Evolutionary conservation across 2,113 vertebrate species (phyloP).

Genomic region (human (Homo sapiens)): GRCh38 chr16:49165001-49165500

Average conservation of each 20-base stretch:
- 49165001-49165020: neutral
- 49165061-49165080: neutral
- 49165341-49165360: neutral
- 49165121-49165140: neutral
- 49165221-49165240: neutral
- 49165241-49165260: neutral
- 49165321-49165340: neutral
- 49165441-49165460: constrained; percentile 1
- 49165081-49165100: neutral
- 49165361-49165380: constrained; percentile 3
- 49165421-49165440: neutral
- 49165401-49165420: neutral
- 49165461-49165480: neutral
- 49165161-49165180: no score
- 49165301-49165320: neutral
- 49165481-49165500: neutral
- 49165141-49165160: neutral
- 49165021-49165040: neutral
- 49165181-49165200: neutral
- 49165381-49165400: neutral
- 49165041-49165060: neutral
- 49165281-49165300: neutral
- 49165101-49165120: neutral
- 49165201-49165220: neutral
- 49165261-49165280: neutral